Conservation (phyloP, 2,797 vertebrate genomes). For the Malacoraja senta region DNA sequence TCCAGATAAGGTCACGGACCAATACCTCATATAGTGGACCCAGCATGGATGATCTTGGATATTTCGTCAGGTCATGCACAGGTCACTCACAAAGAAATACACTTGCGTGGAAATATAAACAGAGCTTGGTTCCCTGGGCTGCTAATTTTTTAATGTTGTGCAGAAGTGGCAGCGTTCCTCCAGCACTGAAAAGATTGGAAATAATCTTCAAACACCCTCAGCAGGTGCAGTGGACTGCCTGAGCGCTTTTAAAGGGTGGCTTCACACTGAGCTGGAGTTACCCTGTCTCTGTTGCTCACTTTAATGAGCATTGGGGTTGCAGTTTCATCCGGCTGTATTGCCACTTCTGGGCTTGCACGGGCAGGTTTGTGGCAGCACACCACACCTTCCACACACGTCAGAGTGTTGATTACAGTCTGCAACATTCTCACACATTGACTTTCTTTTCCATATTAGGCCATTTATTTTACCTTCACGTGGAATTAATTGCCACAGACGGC, state of each 20-base stretch:
- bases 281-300: slow-evolving; percentile 6
- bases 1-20: not conserved
- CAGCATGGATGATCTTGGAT: not conserved
- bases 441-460: not conserved
- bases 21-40: not conserved
- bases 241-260: slow-evolving; percentile 8
- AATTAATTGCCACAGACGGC: too few relatives aligned
- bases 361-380: not conserved
- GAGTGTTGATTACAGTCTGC: not conserved
- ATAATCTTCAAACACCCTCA: slow-evolving; percentile 6
- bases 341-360: not conserved
- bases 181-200: slow-evolving; percentile 11
- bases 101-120: not conserved
- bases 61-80: not conserved
- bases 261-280: not conserved
- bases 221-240: not conserved
- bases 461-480: not conserved
- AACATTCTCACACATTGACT: not conserved
- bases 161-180: slow-evolving; percentile 1
- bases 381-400: not conserved
- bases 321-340: not conserved
- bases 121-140: not conserved
- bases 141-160: slow-evolving; percentile 21
- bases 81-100: not conserved
- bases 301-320: not conserved